These are phyloP conservation scores for Arnoldichthys spilopterus DNA, from an alignment of 2,797 vertebrate species.

Conservation along the genomic window DNA sequence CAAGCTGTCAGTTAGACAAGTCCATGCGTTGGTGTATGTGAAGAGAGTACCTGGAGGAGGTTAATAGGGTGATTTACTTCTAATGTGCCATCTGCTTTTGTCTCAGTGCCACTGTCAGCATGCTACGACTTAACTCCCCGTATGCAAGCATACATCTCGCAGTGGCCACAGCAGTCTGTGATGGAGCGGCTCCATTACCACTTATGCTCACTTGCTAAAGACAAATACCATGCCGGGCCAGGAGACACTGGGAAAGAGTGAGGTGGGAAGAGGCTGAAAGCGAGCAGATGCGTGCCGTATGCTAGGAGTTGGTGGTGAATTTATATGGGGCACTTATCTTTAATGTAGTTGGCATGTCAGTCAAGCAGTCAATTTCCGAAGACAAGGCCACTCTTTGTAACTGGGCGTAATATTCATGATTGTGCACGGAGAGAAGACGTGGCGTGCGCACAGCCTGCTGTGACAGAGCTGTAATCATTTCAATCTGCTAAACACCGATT, in stretches of 20 bases:
- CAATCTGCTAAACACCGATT: conserved; percentile 73
- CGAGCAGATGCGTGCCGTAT: conserved; percentile 50
- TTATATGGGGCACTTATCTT: conserved; percentile 71
- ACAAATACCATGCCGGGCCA: conserved; percentile 15
- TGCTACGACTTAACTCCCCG: conserved; percentile 49
- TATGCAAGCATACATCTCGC: conserved; percentile 45
- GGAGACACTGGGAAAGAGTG: conserved; percentile 8
- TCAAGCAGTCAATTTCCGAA: conserved; percentile 75
- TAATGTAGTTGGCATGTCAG: conserved; percentile 74
- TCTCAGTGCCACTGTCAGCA: conserved; percentile 56
- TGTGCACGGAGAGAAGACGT: conserved; percentile 71
- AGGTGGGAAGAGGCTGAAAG: conserved; percentile 42
- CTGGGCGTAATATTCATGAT: conserved; percentile 76
- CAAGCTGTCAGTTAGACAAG: conserved; percentile 50
- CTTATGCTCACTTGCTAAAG: conserved; percentile 13
- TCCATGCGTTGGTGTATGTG: conserved; percentile 28
- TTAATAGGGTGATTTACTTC: conserved; percentile 62
- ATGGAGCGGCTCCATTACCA: conserved; percentile 18
- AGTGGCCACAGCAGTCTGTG: conserved; percentile 11
- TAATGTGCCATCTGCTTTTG: conserved; percentile 64
- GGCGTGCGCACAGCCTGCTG: conserved; percentile 64
- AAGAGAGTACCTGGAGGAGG: conserved; percentile 49
- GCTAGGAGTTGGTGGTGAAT: conserved; percentile 53
- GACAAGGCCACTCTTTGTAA: conserved; percentile 78
- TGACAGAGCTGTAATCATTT: conserved; percentile 80